phyloP scores from a whole-genome alignment of 64 coral and sea anemone species.

The Stylophora pistillata region DNA sequence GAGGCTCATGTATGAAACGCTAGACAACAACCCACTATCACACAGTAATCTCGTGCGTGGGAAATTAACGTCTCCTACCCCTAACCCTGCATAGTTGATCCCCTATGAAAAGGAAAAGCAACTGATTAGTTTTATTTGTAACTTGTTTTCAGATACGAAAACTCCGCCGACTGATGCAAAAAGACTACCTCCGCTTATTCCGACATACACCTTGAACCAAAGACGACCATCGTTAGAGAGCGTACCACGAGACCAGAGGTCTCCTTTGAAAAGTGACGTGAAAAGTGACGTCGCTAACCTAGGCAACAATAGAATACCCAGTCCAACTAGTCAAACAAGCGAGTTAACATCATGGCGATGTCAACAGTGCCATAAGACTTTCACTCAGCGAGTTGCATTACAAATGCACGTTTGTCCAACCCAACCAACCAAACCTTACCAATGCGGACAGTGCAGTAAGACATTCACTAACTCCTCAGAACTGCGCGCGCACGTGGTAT shows the following conservation, averaged over 20 bases:
- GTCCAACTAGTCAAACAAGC: neutral
- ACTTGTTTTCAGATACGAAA: neutral
- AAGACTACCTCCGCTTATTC: constrained; percentile 10
- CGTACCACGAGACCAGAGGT: neutral
- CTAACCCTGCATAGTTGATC: too few species aligned
- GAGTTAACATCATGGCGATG: constrained; percentile 60
- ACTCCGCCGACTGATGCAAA: neutral
- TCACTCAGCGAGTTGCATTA: constrained; percentile 50
- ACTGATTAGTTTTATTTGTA: too few species aligned
- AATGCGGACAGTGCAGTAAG: constrained; percentile 59
- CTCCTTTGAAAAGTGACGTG: neutral
- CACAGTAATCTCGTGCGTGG: neutral
- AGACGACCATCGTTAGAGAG: constrained; percentile 1
- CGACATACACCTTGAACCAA: neutral
- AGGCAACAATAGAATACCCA: neutral
- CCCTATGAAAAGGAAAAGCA: too few species aligned
- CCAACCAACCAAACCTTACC: constrained; percentile 53
- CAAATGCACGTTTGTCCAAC: constrained; percentile 60
- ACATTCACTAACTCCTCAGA: constrained; percentile 63
- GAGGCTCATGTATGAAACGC: too few species aligned
- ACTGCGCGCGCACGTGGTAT: constrained; percentile 44
- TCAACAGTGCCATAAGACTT: constrained; percentile 54
- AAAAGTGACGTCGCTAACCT: neutral
- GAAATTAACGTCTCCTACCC: too few species aligned
- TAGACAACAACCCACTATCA: too few species aligned